These are phyloP conservation scores for Galeopterus variegatus DNA, from an alignment of 2,113 vertebrate species.

Conservation along the genomic window DNA sequence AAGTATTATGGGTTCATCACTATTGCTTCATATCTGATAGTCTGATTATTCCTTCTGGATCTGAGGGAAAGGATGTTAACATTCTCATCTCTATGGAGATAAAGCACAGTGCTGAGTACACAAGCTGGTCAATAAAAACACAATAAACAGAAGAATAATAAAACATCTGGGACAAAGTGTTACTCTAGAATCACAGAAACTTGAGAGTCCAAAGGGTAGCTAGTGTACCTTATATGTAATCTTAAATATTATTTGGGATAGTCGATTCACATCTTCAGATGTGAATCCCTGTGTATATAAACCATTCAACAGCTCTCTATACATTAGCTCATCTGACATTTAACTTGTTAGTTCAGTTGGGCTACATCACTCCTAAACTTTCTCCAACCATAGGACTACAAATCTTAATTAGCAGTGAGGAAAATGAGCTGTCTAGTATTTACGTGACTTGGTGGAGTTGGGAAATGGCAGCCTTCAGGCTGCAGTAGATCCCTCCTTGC, in stretches of 20 bases:
- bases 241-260: neutral
- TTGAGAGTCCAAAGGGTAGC: neutral
- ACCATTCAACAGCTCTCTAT: neutral
- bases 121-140: neutral
- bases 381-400: neutral
- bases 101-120: neutral
- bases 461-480: neutral
- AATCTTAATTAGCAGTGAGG: neutral
- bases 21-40: neutral
- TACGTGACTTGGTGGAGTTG: neutral
- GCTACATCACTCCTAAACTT: neutral
- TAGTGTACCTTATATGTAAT: neutral
- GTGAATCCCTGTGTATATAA: neutral
- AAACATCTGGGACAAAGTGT: neutral
- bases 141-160: neutral
- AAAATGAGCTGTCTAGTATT: neutral
- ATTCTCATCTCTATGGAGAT: neutral
- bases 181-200: neutral
- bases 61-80: neutral
- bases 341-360: neutral
- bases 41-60: neutral
- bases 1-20: neutral
- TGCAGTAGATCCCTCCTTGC: neutral
- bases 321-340: neutral
- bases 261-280: neutral